Conservation (phyloP, 2,113 vertebrate genomes). For the Stercorarius parasiticus region DNA sequence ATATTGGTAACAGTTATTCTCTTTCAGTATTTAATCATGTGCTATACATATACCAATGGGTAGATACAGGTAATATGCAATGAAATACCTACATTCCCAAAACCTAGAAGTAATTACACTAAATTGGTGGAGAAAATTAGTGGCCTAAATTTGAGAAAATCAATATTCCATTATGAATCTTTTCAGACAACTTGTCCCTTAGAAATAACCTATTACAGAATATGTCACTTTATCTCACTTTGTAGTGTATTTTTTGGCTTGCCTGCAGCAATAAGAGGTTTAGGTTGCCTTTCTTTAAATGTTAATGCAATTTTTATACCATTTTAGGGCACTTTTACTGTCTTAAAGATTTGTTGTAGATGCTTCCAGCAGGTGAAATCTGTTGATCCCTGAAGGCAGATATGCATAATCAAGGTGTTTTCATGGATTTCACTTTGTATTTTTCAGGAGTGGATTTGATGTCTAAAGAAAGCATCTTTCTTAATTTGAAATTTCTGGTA, state of each 20-base stretch:
- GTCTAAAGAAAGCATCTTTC: not conserved
- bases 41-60: fast-evolving
- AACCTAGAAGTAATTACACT: not conserved
- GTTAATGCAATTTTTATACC: not conserved
- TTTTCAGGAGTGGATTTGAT: not conserved
- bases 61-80: not conserved
- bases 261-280: not conserved
- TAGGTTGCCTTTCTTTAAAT: not conserved
- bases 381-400: constrained; percentile 2
- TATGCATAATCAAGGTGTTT: not conserved
- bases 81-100: not conserved
- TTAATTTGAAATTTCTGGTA: not conserved
- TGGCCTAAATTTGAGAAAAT: not conserved
- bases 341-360: not conserved
- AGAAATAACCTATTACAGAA: not conserved
- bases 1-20: not conserved
- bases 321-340: not conserved
- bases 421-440: not conserved
- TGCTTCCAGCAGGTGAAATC: not conserved
- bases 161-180: not conserved
- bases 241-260: not conserved
- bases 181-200: not conserved
- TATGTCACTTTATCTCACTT: not conserved
- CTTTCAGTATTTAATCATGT: not conserved
- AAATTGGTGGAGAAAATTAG: not conserved